Conservation (phyloP, 2,888 invertebrate species). For the Endomychus coccineus region DNA sequence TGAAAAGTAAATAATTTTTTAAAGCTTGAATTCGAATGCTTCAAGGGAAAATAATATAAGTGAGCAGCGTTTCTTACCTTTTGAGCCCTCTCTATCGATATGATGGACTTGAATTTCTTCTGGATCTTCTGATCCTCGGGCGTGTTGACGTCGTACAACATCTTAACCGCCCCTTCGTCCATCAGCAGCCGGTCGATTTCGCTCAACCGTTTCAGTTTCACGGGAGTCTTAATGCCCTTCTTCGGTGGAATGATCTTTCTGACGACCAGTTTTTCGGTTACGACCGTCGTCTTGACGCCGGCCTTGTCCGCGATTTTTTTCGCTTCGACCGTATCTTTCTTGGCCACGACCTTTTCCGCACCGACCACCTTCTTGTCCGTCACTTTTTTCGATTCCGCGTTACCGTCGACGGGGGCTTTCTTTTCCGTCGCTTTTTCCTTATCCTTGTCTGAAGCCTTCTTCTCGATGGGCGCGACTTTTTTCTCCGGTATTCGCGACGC, state of each 20-base stretch:
- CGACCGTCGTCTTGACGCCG: background rate
- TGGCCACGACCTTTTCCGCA: slow-evolving; percentile 19
- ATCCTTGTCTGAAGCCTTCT: slow-evolving; percentile 1
- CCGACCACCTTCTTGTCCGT: slow-evolving; percentile 5
- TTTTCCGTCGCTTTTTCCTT: slow-evolving; percentile 5
- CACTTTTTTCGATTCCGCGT: background rate
- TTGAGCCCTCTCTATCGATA: slow-evolving; percentile 17
- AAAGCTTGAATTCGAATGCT: too few relatives aligned
- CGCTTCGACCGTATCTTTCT: slow-evolving; percentile 20
- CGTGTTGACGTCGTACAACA: slow-evolving; percentile 70
- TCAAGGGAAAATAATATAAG: too few relatives aligned
- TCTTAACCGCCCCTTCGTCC: slow-evolving; percentile 82
- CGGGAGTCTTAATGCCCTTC: background rate
- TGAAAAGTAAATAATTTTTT: too few relatives aligned
- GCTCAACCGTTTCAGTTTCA: slow-evolving; percentile 42
- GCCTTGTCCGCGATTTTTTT: slow-evolving; percentile 1
- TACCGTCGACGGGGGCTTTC: slow-evolving; percentile 4
- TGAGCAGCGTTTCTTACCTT: too few relatives aligned
- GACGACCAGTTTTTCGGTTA: background rate
- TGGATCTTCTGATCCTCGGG: slow-evolving; percentile 38
- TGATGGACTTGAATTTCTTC: slow-evolving; percentile 25
- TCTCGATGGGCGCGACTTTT: slow-evolving; percentile 4
- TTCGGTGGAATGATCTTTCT: background rate
- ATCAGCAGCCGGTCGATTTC: slow-evolving; percentile 72
- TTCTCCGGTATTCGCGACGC: slow-evolving; percentile 6